These are phyloP conservation scores for Montifringilla adamsi DNA, from an alignment of 2,113 vertebrate species.

Conservation along the genomic window DNA sequence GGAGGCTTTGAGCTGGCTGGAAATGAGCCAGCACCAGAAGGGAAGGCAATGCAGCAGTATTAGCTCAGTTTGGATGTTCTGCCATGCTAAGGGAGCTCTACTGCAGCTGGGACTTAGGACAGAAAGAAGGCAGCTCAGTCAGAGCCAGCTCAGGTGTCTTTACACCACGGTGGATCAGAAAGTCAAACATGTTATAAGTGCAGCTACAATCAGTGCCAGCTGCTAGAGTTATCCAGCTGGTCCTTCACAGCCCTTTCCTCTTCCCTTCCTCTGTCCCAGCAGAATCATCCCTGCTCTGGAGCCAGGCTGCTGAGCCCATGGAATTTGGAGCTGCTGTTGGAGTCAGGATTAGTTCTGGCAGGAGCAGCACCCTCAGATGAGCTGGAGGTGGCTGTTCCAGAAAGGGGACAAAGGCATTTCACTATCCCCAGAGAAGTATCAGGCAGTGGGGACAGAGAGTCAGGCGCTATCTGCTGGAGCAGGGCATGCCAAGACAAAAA, in stretches of 20 bases:
- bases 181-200: conserved; percentile 2
- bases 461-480: background rate
- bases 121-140: background rate
- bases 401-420: background rate
- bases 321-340: background rate
- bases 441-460: background rate
- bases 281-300: accelerated
- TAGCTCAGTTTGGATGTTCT: background rate
- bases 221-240: background rate
- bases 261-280: background rate
- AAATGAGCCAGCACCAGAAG: background rate
- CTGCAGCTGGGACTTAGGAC: background rate
- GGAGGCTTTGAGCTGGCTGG: background rate
- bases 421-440: background rate
- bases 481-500: background rate
- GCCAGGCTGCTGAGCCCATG: background rate
- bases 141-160: background rate
- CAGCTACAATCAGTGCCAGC: background rate
- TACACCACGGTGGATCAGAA: background rate
- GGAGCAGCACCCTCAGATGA: background rate
- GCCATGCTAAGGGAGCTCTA: background rate
- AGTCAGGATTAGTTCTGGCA: background rate
- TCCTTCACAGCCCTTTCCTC: background rate
- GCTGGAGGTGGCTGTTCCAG: background rate
- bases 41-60: conserved; percentile 2